These are phyloP conservation scores for Varanus salvator DNA, from an alignment of 2,113 vertebrate species.

Conservation along the genomic window DNA sequence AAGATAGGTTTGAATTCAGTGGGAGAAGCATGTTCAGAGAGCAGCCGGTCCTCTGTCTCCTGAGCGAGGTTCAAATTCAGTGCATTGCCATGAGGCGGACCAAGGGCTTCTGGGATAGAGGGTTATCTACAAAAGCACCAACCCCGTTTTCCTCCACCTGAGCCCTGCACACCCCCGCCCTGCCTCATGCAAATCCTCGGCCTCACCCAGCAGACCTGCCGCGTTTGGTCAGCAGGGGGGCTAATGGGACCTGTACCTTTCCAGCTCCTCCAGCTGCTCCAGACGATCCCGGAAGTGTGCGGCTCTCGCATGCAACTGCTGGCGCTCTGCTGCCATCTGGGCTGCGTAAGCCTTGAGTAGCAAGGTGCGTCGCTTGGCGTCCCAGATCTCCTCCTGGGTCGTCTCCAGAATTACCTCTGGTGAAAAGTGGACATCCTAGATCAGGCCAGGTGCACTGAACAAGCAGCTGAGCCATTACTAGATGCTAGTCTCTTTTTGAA, in stretches of 20 bases:
- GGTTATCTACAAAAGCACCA: neutral
- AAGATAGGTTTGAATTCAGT: neutral
- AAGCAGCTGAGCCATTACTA: too few relatives aligned
- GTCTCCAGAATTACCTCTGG: constrained; percentile 53
- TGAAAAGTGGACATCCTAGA: neutral
- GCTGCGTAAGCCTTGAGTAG: constrained; percentile 63
- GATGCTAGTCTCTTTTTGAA: neutral
- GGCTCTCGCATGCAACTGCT: constrained; percentile 40
- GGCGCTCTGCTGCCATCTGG: constrained; percentile 48
- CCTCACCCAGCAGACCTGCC: too few relatives aligned
- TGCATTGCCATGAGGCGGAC: neutral
- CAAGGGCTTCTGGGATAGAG: neutral
- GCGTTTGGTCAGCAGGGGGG: neutral
- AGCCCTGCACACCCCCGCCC: accelerated
- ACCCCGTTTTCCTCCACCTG: neutral
- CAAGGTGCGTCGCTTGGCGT: constrained; percentile 53
- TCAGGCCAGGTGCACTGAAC: neutral
- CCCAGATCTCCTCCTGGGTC: constrained; percentile 39
- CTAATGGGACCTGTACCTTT: constrained; percentile 43
- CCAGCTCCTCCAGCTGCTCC: constrained; percentile 56
- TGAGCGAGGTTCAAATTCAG: neutral
- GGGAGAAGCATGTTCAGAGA: neutral
- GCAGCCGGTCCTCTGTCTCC: neutral
- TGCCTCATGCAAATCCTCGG: neutral
- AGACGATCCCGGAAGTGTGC: constrained; percentile 28